phyloP scores from a whole-genome alignment of 2,888 invertebrate genomes.

The Apotomis betuletana region DNA sequence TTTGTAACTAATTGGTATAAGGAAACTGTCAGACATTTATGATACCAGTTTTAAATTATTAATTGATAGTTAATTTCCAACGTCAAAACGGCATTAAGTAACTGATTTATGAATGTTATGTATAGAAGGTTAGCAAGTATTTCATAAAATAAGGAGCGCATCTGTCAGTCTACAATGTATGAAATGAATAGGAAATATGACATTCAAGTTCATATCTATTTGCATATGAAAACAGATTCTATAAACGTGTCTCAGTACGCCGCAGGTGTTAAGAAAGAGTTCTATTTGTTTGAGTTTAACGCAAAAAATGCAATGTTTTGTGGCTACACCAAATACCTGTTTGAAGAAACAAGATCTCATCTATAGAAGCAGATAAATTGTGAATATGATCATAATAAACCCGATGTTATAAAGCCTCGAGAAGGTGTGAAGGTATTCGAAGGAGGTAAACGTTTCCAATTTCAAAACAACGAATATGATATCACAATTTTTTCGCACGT shows the following conservation, averaged over 20 bases:
- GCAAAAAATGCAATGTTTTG: slow-evolving; percentile 61
- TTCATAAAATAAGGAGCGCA: neutral
- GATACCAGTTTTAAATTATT: neutral
- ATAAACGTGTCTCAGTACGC: slow-evolving; percentile 24
- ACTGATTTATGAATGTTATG: slow-evolving; percentile 2
- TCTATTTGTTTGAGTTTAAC: slow-evolving; percentile 45
- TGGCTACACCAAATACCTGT: slow-evolving; percentile 65
- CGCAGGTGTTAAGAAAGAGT: slow-evolving; percentile 34
- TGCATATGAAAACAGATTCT: slow-evolving; percentile 45
- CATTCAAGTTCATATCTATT: slow-evolving; percentile 35
- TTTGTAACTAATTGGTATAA: neutral
- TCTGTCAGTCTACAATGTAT: neutral
- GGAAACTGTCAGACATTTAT: neutral
- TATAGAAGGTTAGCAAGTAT: slow-evolving; percentile 14
- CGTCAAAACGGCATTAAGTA: neutral
- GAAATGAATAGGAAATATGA: slow-evolving; percentile 7
- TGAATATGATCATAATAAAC: slow-evolving; percentile 66
- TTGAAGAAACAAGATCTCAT: slow-evolving; percentile 63
- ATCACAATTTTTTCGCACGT: slow-evolving; percentile 67
- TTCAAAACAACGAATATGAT: slow-evolving; percentile 77
- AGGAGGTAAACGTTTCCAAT: slow-evolving; percentile 69
- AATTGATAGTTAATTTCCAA: neutral
- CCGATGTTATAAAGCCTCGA: slow-evolving; percentile 58
- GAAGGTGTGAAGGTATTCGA: slow-evolving; percentile 61
- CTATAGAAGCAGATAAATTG: slow-evolving; percentile 65